Base-by-base conservation (phyloP, 92 coral and sea anemone genomes). In the Umimayanthus kanabou region DNA sequence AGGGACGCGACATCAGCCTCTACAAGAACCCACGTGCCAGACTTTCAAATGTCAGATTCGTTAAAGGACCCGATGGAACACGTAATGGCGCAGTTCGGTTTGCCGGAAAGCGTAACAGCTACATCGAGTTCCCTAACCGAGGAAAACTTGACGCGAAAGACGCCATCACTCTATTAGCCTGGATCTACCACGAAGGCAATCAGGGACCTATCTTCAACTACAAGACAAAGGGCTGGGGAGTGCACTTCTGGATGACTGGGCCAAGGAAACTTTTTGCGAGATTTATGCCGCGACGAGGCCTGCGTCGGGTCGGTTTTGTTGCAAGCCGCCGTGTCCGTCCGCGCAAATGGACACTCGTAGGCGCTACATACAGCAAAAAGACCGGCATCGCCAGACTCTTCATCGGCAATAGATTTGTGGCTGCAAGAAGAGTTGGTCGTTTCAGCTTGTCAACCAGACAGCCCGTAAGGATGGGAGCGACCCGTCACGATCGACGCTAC, bases 121-220 rank as follows among this genome's bases (percentile, higher is more conserved):
- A 71, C 80, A 83, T 94, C 74, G 50, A 90, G 42, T 94, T 94
- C 82, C 92, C 93, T 57, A 92, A 92, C 80, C 85, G 89, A 45
- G 95, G 97, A 8, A 94, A 87, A 86, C 90, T 92, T 49, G 95
- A 92, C 84, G 87, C 97, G 1, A 86, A 33, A 77, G 87, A 88
- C 28, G 90, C 97, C 37, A 88, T 92, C 22, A 94, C 97, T 22
- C 89, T 94, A 4, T 49, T 94, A 80, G 94, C 93, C 57, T 94
- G 97, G 97, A 94, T 94, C 25, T 88, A 84, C 53, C 93, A 92
- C 92, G 90, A 89, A 37, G 97, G 97, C 10, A 86, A 89, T 5
- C 85, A 93, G 5, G 97, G 97, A 40, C 97, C 97, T 18, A 94
- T 94, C 90, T 94, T 94, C 80, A 92, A 89, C 80, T 92, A 88